Evolutionary conservation across 2,797 vertebrate genomes (phyloP).

Genomic region (Cossypha dichroa): DNA sequence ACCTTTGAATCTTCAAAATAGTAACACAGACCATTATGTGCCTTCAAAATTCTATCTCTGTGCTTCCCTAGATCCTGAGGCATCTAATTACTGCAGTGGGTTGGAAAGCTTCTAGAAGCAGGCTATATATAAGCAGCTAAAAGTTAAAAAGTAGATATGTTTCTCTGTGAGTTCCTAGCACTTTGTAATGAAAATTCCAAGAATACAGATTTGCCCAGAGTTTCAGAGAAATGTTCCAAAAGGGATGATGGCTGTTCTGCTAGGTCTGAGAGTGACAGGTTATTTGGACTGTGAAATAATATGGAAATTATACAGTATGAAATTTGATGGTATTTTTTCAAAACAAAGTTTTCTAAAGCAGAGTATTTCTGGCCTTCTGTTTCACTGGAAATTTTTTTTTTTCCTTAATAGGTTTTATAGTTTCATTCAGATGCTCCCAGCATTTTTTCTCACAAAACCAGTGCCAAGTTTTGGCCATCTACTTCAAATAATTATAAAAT

Average conservation of each 20-base stretch:
- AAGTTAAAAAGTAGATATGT: not conserved
- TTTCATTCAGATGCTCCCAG: not conserved
- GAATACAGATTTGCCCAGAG: not conserved
- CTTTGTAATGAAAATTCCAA: not conserved
- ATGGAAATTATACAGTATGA: not conserved
- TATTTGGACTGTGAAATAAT: not conserved
- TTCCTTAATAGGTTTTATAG: not conserved
- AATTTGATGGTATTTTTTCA: not conserved
- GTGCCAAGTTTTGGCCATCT: not conserved
- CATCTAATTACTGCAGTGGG: not conserved
- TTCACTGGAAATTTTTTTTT: not conserved
- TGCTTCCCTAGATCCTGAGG: not conserved
- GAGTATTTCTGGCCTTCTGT: not conserved
- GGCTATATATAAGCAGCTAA: not conserved
- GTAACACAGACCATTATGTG: not conserved
- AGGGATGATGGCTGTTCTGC: not conserved
- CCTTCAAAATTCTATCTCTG: not conserved
- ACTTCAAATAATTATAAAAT: not conserved
- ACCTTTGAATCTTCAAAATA: not conserved
- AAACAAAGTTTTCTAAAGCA: not conserved
- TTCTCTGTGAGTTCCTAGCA: not conserved
- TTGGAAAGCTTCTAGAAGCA: not conserved
- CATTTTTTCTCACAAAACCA: not conserved
- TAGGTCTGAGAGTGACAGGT: not conserved
- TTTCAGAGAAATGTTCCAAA: not conserved